Evolutionary conservation across 2,113 vertebrate species (phyloP).

Genomic region (Microcebus ravelobensis): DNA sequence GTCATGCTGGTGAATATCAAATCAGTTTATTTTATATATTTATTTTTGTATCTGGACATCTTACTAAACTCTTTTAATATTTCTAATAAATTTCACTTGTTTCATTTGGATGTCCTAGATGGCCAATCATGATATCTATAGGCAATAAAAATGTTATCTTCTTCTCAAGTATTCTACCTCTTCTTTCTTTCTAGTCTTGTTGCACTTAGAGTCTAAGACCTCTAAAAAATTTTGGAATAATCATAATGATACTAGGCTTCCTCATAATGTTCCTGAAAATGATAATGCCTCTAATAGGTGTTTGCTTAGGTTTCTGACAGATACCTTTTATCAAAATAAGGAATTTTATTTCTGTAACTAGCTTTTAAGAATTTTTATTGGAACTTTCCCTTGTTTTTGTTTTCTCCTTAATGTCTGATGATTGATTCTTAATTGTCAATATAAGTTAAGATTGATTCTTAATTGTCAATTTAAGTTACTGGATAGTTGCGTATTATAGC

Average conservation of each 20-base stretch:
- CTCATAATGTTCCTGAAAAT: neutral
- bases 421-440: neutral
- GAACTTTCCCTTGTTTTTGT: neutral
- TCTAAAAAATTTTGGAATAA: neutral
- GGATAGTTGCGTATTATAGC: neutral
- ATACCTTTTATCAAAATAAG: neutral
- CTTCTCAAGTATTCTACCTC: neutral
- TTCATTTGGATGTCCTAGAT: neutral
- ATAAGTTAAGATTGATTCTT: neutral
- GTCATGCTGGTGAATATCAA: neutral
- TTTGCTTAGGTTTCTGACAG: conserved; percentile 9
- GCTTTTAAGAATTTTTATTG: neutral
- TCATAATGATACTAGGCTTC: neutral
- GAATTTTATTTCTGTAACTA: neutral
- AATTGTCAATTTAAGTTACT: neutral
- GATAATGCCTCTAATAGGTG: neutral
- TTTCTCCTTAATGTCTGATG: neutral
- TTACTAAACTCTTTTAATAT: neutral
- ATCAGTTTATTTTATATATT: neutral
- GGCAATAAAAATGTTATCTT: neutral
- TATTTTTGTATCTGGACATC: neutral
- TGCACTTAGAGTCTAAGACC: neutral
- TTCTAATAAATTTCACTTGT: neutral
- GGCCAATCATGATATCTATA: neutral
- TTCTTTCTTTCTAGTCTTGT: neutral